Percentiles rank a stretch among this genome's conserved stretches.
phyloP scores from a whole-genome alignment of 1,140 invertebrate species.

The Pseudomyrmex cubaensis region DNA sequence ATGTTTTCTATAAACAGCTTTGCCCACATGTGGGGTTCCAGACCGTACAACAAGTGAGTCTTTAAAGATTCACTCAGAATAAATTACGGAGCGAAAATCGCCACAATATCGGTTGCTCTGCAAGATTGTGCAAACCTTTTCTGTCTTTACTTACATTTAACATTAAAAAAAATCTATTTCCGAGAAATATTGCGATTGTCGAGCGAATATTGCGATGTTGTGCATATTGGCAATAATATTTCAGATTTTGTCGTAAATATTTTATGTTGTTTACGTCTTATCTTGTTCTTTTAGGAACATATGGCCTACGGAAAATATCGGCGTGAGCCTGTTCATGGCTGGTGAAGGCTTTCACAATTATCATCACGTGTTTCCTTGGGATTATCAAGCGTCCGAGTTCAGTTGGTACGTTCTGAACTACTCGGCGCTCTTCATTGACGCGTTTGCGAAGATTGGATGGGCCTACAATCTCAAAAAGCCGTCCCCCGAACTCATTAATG shows the following conservation, averaged over 20 bases:
- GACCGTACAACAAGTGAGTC: constrained; percentile 90
- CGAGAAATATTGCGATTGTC: no score
- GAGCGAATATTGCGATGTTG: no score
- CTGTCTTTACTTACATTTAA: background rate
- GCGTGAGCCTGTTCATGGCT: constrained; percentile 76
- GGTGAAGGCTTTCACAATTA: constrained; percentile 93
- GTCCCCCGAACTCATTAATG: constrained; percentile 85
- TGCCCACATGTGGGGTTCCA: constrained; percentile 90
- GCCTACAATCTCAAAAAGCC: constrained; percentile 91
- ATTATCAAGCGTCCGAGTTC: constrained; percentile 91
- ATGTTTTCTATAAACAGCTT: constrained; percentile 93
- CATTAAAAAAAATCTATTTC: background rate
- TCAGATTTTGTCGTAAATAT: background rate
- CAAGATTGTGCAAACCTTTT: background rate
- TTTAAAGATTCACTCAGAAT: background rate
- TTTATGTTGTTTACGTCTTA: background rate
- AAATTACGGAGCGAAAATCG: background rate
- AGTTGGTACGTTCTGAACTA: constrained; percentile 85
- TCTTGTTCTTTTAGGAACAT: background rate
- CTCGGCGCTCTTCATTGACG: constrained; percentile 89
- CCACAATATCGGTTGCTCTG: no score
- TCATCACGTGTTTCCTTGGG: constrained; percentile 94
- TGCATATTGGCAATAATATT: no score
- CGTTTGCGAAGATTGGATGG: constrained; percentile 90
- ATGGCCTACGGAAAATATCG: constrained; percentile 86